Percentiles rank a stretch among this genome's conserved stretches.
Conservation (phyloP, 2,797 vertebrate genomes). For the Pangasius krempfi region DNA sequence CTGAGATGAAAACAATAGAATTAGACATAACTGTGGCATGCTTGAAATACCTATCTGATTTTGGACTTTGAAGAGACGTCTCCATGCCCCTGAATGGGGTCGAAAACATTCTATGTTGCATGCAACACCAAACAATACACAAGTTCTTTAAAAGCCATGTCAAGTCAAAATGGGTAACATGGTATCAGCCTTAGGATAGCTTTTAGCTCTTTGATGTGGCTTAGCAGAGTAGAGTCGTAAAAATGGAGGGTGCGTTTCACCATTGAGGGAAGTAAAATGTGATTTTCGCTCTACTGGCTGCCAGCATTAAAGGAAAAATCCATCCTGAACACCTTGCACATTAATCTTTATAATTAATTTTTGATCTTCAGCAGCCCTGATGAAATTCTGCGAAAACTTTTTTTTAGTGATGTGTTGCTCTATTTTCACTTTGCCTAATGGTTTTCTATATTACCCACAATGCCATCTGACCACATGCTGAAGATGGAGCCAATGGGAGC, state of each 20-base stretch:
- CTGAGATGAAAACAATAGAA: slow-evolving; percentile 44
- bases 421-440: not conserved
- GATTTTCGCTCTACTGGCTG: not conserved
- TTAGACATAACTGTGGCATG: slow-evolving; percentile 43
- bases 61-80: slow-evolving; percentile 16
- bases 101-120: slow-evolving; percentile 18
- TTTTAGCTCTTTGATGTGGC: not conserved
- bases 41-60: slow-evolving; percentile 25
- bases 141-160: not conserved
- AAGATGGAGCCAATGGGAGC: not conserved
- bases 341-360: not conserved
- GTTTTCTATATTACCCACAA: not conserved
- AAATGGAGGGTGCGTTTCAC: not conserved
- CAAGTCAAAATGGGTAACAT: not conserved
- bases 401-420: not conserved
- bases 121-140: not conserved
- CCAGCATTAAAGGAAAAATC: not conserved
- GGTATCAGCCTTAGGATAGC: not conserved
- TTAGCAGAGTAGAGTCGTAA: not conserved
- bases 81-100: slow-evolving; percentile 10
- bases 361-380: not conserved
- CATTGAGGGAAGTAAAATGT: not conserved
- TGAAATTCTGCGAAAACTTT: not conserved
- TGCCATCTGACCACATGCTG: not conserved
- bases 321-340: not conserved